Percentiles rank a stretch among this genome's conserved stretches.
Conservation (phyloP, 1,140 invertebrate genomes). For the Chrysoperla carnea region DNA sequence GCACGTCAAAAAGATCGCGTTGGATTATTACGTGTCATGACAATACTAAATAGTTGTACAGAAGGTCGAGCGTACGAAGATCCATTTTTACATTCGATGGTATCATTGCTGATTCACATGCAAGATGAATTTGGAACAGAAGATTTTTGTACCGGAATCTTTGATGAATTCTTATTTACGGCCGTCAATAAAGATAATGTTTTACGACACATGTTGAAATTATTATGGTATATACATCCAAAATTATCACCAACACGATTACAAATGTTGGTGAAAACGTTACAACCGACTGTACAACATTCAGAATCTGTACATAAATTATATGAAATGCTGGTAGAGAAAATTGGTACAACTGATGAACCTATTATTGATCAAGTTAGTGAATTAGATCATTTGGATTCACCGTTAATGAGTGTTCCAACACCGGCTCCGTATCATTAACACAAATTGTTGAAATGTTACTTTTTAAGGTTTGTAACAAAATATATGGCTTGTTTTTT, state of each 20-base stretch:
- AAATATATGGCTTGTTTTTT: no score
- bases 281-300: constrained; percentile 69
- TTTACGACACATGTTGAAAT: constrained; percentile 77
- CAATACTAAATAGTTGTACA: constrained; percentile 77
- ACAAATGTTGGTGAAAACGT: constrained; percentile 69
- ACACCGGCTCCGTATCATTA: constrained; percentile 57
- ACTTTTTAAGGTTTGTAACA: no score
- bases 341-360: constrained; percentile 55
- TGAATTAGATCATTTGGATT: constrained; percentile 60
- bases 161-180: constrained; percentile 92
- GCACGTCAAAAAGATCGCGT: constrained; percentile 65
- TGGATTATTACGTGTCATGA: constrained; percentile 72
- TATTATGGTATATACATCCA: constrained; percentile 82
- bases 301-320: constrained; percentile 70
- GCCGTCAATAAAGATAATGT: constrained; percentile 80
- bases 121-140: constrained; percentile 83
- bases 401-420: constrained; percentile 70
- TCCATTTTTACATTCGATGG: constrained; percentile 83
- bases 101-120: constrained; percentile 63
- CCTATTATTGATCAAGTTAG: constrained; percentile 31
- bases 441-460: constrained; percentile 6
- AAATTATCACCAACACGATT: constrained; percentile 65
- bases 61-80: constrained; percentile 86
- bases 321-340: constrained; percentile 59
- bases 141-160: constrained; percentile 88